These are phyloP conservation scores for Enteromius viviparus DNA, from an alignment of 2,797 vertebrate species.

Conservation along the genomic window DNA sequence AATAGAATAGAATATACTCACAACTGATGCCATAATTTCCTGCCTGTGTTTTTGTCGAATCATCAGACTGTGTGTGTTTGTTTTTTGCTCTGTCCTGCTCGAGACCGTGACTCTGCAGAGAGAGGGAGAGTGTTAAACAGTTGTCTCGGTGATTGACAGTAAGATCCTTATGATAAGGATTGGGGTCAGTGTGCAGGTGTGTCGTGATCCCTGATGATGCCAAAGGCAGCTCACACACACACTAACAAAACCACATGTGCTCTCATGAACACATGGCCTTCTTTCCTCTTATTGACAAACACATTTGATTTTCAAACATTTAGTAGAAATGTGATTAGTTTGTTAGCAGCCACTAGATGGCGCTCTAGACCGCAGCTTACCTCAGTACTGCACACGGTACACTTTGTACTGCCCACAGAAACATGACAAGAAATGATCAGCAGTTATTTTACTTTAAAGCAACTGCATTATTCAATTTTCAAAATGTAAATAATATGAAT, in stretches of 20 bases:
- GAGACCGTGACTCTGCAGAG: constrained; percentile 28
- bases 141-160: constrained; percentile 37
- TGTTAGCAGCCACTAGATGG: constrained; percentile 71
- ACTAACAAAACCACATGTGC: neutral
- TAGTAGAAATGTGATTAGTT: neutral
- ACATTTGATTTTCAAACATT: neutral
- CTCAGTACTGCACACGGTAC: neutral
- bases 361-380: constrained; percentile 61
- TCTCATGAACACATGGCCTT: constrained; percentile 7
- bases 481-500: neutral
- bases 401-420: neutral
- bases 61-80: constrained; percentile 50
- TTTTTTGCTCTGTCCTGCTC: neutral
- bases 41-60: constrained; percentile 68
- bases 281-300: neutral
- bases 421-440: neutral
- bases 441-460: neutral
- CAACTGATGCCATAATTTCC: constrained; percentile 63
- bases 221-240: constrained; percentile 46
- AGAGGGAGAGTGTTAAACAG: neutral
- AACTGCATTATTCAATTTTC: neutral
- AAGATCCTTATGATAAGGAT: constrained; percentile 78
- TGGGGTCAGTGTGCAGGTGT: constrained; percentile 73
- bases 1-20: constrained; percentile 64
- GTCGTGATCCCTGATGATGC: constrained; percentile 65